Conservation (phyloP, 1,140 invertebrate species). For the Bradysia coprophila region DNA sequence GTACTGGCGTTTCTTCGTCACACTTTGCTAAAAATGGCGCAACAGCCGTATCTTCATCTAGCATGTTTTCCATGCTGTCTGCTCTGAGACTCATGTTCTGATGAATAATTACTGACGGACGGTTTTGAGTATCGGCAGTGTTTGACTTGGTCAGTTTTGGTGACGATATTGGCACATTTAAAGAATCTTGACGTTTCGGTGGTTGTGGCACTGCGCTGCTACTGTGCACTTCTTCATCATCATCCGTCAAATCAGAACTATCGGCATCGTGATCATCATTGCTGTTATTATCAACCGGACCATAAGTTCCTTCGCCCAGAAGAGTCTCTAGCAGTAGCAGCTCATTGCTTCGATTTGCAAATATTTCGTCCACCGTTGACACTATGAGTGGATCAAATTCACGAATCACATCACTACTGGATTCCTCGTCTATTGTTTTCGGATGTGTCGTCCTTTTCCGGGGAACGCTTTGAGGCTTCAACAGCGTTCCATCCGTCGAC, state of each 20-base stretch:
- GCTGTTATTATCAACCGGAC: slow-evolving; percentile 9
- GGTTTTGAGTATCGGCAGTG: neutral
- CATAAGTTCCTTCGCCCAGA: slow-evolving; percentile 21
- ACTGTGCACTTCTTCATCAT: slow-evolving; percentile 16
- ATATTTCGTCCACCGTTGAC: slow-evolving; percentile 7
- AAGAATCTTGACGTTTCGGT: slow-evolving; percentile 8
- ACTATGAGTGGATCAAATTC: slow-evolving; percentile 20
- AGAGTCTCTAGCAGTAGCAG: slow-evolving; percentile 18
- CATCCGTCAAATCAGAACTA: neutral
- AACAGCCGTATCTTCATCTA: slow-evolving; percentile 5
- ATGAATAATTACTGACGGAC: slow-evolving; percentile 12
- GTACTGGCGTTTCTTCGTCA: slow-evolving; percentile 6
- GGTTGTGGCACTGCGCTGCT: slow-evolving; percentile 15
- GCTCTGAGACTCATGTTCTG: slow-evolving; percentile 16
- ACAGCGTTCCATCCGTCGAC: neutral
- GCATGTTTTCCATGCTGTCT: slow-evolving; percentile 17
- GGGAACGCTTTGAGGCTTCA: neutral
- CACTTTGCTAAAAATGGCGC: neutral
- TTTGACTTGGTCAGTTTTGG: neutral
- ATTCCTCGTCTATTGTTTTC: neutral
- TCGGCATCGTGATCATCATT: slow-evolving; percentile 12
- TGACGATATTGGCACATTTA: neutral
- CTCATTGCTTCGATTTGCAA: slow-evolving; percentile 17
- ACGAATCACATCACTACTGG: slow-evolving; percentile 11
- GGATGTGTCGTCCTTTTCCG: neutral